Evolutionary conservation across 2,113 vertebrate genomes (phyloP).

Genomic region (Paratilapia polleni): DNA sequence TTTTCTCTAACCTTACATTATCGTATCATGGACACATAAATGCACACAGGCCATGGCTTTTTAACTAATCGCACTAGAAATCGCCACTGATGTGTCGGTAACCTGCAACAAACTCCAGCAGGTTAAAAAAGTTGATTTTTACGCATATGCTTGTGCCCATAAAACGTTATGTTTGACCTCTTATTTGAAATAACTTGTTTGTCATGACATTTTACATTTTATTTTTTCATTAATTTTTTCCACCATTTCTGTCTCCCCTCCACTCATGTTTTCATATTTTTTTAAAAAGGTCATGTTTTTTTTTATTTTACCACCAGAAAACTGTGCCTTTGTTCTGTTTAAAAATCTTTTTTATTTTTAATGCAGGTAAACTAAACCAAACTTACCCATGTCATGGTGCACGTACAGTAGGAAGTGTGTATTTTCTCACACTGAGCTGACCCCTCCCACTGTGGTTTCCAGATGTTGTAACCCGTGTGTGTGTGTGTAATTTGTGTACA

Average conservation of each 20-base stretch:
- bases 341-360: not conserved
- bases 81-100: not conserved
- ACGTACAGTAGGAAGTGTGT: not conserved
- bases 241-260: not conserved
- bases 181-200: not conserved
- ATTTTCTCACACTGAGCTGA: slow-evolving; percentile 17
- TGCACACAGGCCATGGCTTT: not conserved
- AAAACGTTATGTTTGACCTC: not conserved
- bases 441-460: slow-evolving; percentile 29
- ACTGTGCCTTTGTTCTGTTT: not conserved
- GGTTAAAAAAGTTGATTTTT: not conserved
- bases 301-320: not conserved
- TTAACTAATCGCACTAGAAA: not conserved
- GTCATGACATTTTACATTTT: not conserved
- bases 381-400: not conserved
- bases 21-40: not conserved
- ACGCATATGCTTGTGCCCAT: not conserved
- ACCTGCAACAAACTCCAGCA: not conserved
- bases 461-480: slow-evolving; percentile 55
- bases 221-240: not conserved
- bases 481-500: slow-evolving; percentile 67
- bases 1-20: not conserved
- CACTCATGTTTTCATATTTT: not conserved
- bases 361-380: not conserved
- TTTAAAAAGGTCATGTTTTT: not conserved